Base-by-base conservation (phyloP, 2,888 invertebrate species). In the Cremastobaeus sp. region DNA sequence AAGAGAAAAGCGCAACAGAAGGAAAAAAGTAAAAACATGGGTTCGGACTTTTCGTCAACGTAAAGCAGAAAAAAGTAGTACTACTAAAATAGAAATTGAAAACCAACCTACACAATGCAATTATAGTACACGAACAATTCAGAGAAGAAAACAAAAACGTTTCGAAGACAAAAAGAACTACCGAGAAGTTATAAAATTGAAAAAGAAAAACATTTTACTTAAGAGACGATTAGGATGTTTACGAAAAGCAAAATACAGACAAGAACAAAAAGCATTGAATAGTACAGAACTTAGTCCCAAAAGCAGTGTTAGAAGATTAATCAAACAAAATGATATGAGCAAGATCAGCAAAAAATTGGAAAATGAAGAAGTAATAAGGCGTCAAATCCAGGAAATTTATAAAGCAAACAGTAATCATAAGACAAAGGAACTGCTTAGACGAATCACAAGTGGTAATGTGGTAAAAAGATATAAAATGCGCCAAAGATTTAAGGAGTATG, bases 1-100 rank as follows among this genome's bases (percentile, higher is more conserved):
- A 4, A 59, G 45, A 37, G 48, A 66, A 57, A 48, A 66, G 9
- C 43, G 55, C 21, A 5, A 41, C 17, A 15, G 39, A n/a, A 39
- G 18, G 18, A 39, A 39, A n/a, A 45, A 45, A 28, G 45, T 45
- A 1, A 28, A 9, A 28, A 9, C n/a, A 9, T 28, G 28, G 45
- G 45, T 28, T 3, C n/a, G n/a, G n/a, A n/a, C n/a, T n/a, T n/a
- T n/a, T n/a, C n/a, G n/a, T n/a, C n/a, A n/a, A n/a, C n/a, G n/a
- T n/a, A n/a, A n/a, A n/a, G n/a, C n/a, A n/a, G n/a, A n/a, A n/a
- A n/a, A n/a, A n/a, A n/a, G n/a, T n/a, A n/a, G n/a, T n/a, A n/a
- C n/a, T n/a, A n/a, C n/a, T n/a, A n/a, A n/a, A n/a, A n/a, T n/a
- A n/a, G n/a, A n/a, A n/a, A n/a, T n/a, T n/a, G n/a, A n/a, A n/a